These are phyloP conservation scores for Thelaira solivaga DNA, from an alignment of 2,888 invertebrate species.

Conservation along the genomic window DNA sequence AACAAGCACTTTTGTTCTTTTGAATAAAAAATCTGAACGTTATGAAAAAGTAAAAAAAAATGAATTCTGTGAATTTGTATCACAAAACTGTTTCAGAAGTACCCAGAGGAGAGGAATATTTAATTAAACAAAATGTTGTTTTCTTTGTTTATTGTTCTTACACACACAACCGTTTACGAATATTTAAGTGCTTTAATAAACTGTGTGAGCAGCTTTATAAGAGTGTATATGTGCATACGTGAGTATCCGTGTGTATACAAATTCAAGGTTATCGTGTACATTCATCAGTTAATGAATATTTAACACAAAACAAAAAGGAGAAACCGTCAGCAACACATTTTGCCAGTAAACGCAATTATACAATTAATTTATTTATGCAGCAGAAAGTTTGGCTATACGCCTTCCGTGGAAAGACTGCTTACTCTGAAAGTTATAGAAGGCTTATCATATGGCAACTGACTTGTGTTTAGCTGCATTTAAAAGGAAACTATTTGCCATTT, in stretches of 20 bases:
- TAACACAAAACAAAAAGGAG: slow-evolving; percentile 10
- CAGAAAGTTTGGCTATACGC: neutral
- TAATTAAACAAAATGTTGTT: neutral
- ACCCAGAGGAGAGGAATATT: too few relatives aligned
- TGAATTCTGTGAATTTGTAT: too few relatives aligned
- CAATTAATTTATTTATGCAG: slow-evolving; percentile 30
- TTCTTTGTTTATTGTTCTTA: neutral
- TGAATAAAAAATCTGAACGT: too few relatives aligned
- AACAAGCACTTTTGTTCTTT: too few relatives aligned
- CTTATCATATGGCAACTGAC: too few relatives aligned
- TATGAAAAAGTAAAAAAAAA: too few relatives aligned
- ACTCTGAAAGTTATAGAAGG: too few relatives aligned
- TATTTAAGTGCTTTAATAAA: slow-evolving; percentile 6
- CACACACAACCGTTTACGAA: slow-evolving; percentile 15
- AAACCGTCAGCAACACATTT: neutral
- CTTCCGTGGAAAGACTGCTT: neutral
- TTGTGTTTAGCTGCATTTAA: too few relatives aligned
- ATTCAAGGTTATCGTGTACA: slow-evolving; percentile 56
- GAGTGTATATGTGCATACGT: neutral
- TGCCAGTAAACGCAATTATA: neutral
- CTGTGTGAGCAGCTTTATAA: slow-evolving; percentile 9
- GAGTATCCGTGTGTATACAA: neutral
- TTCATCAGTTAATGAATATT: slow-evolving; percentile 46
- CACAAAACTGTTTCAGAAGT: too few relatives aligned
- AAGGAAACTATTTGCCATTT: too few relatives aligned